These are phyloP conservation scores for Cettia cetti DNA, from an alignment of 2,113 vertebrate genomes.

Conservation along the genomic window DNA sequence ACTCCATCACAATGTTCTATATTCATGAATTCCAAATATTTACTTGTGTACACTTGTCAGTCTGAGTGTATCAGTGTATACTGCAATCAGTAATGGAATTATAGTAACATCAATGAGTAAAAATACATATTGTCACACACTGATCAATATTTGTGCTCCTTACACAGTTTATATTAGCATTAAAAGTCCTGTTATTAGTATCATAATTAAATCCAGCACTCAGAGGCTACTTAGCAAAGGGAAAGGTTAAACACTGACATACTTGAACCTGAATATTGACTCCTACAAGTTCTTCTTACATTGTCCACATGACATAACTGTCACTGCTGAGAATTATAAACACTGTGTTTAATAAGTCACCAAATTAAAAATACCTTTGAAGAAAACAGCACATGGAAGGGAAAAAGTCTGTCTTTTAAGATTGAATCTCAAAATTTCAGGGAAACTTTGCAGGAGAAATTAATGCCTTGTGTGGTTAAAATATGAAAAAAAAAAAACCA, in stretches of 20 bases:
- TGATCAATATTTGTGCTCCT: not conserved
- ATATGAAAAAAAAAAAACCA: not conserved
- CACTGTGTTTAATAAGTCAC: not conserved
- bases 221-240: not conserved
- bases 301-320: not conserved
- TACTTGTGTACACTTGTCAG: constrained; percentile 41
- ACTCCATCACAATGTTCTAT: constrained; percentile 15
- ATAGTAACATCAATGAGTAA: not conserved
- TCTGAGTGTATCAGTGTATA: not conserved
- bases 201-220: not conserved
- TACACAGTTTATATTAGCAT: not conserved
- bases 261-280: not conserved
- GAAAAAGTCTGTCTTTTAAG: not conserved
- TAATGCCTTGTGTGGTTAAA: not conserved
- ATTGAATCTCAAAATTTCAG: not conserved
- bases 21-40: constrained; percentile 24
- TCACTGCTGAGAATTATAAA: not conserved
- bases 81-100: not conserved
- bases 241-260: not conserved
- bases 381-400: not conserved
- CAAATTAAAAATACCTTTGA: not conserved
- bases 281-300: not conserved
- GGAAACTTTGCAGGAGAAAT: not conserved
- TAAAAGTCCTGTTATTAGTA: not conserved
- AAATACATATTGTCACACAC: not conserved